phyloP scores from a whole-genome alignment of 1,140 invertebrate genomes.

The Conus ventricosus region DNA sequence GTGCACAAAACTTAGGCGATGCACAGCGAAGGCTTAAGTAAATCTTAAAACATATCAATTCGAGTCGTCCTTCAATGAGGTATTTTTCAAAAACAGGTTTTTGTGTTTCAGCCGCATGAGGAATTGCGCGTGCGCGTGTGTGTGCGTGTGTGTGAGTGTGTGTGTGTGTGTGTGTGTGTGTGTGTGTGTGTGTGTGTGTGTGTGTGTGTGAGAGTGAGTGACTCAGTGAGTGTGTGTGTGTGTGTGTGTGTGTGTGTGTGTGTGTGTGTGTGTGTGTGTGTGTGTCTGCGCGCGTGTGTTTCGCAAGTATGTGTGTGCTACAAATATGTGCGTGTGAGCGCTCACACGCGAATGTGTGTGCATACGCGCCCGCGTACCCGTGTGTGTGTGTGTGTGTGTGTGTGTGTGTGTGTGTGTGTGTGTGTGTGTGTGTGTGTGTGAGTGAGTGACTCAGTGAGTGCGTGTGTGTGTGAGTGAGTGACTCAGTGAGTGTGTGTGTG shows the following conservation, averaged over 20 bases:
- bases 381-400: slow-evolving; percentile 26
- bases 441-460: slow-evolving; percentile 1
- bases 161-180: slow-evolving; percentile 1
- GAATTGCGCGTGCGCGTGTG: neutral
- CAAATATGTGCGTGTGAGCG: no score
- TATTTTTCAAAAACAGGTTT: no score
- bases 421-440: slow-evolving; percentile 17
- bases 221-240: neutral
- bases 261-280: no score
- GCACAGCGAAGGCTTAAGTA: no score
- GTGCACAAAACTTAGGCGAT: no score
- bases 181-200: slow-evolving; percentile 3
- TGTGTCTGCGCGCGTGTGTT: no score
- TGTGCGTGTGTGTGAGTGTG: neutral
- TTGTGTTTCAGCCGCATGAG: neutral
- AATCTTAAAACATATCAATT: no score
- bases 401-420: slow-evolving; percentile 19
- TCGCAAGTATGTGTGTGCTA: no score
- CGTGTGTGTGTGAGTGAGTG: slow-evolving; percentile 18
- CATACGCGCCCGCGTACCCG: neutral
- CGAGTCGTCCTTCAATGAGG: no score
- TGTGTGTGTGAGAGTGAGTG: neutral
- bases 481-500: neutral
- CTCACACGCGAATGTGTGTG: neutral
- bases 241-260: slow-evolving; percentile 9